These are phyloP conservation scores for Pyrgus malvae DNA, from an alignment of 2,888 invertebrate species.

Conservation along the genomic window DNA sequence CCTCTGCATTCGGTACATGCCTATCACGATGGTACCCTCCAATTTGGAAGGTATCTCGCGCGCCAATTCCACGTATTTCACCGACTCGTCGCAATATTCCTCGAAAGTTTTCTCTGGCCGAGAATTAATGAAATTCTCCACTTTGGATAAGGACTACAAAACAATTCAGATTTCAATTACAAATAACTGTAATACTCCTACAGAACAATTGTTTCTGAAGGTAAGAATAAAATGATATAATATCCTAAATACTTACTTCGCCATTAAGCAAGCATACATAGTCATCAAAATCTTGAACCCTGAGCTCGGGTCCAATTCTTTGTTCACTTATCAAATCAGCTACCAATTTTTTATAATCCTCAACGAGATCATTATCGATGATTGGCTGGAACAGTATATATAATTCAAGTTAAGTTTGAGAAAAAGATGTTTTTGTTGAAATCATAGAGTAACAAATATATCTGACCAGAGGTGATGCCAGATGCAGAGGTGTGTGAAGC, in stretches of 20 bases:
- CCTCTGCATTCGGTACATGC: slow-evolving; percentile 93
- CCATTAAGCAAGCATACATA: slow-evolving; percentile 89
- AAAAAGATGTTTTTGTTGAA: too few species aligned
- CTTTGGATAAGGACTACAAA: slow-evolving; percentile 80
- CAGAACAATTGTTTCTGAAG: not conserved
- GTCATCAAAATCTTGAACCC: slow-evolving; percentile 90
- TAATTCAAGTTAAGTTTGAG: not conserved
- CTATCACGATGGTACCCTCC: slow-evolving; percentile 87
- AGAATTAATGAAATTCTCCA: slow-evolving; percentile 85
- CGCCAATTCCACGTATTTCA: slow-evolving; percentile 83
- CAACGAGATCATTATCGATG: slow-evolving; percentile 86
- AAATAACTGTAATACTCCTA: not conserved
- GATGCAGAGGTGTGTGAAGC: too few species aligned
- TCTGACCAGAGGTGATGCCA: too few species aligned
- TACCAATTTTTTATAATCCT: slow-evolving; percentile 83
- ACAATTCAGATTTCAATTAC: slow-evolving; percentile 17
- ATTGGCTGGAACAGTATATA: slow-evolving; percentile 83
- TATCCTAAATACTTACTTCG: slow-evolving; percentile 58
- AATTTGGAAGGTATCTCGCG: slow-evolving; percentile 82
- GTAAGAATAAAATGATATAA: not conserved
- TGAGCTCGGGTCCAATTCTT: slow-evolving; percentile 86
- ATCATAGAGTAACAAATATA: too few species aligned
- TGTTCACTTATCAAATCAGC: slow-evolving; percentile 85
- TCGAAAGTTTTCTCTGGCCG: slow-evolving; percentile 84
- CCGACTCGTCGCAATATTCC: slow-evolving; percentile 82